A percentile compares a stretch with the other conserved stretches of the same genome.
Conservation (phyloP, 1,140 invertebrate genomes). For the Nephotettix cincticeps region DNA sequence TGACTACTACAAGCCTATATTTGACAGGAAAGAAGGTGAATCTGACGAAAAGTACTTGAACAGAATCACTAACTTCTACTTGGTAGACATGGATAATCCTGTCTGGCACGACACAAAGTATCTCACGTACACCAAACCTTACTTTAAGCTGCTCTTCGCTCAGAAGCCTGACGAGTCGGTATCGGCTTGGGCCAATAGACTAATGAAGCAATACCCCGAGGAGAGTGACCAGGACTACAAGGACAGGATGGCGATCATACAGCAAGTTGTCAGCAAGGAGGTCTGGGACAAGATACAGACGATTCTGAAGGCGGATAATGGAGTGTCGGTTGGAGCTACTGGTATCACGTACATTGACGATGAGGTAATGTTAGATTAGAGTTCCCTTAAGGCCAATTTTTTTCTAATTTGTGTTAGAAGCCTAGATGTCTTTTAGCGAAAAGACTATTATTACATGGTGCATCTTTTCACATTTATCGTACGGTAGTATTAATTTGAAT, state of each 20-base stretch:
- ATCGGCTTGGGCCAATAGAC: background rate
- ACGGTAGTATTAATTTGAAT: no score
- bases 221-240: background rate
- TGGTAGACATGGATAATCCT: background rate
- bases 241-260: background rate
- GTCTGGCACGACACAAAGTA: background rate
- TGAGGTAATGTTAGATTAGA: no score
- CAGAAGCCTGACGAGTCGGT: constrained; percentile 10
- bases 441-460: no score
- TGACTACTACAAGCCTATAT: background rate
- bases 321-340: background rate
- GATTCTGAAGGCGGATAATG: background rate
- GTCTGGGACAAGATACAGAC: constrained; percentile 1
- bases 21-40: background rate
- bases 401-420: no score
- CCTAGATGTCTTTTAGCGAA: no score
- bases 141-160: background rate
- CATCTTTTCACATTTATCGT: no score
- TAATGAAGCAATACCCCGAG: constrained; percentile 4
- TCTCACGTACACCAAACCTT: background rate
- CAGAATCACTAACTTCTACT: constrained; percentile 1
- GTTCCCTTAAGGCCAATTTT: no score
- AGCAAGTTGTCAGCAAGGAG: background rate
- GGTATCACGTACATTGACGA: constrained; percentile 6
- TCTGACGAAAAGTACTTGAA: background rate